phyloP scores from a whole-genome alignment of 2,797 vertebrate genomes.

The Eidolon dupreanum region DNA sequence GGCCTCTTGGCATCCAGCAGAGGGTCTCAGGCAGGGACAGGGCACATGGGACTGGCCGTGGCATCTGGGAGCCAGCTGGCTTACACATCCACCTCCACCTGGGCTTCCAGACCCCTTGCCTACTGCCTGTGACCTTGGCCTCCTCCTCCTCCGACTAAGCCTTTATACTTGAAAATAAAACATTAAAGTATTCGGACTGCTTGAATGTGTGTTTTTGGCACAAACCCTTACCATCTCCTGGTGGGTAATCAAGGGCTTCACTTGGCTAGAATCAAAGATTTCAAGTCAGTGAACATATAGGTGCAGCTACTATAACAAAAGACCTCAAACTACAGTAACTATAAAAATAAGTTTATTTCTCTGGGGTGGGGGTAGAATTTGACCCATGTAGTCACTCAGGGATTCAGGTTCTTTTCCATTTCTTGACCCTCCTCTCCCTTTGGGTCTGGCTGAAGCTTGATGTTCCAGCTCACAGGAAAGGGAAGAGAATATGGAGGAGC shows the following conservation, averaged over 20 bases:
- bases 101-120: conserved; percentile 13
- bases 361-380: not conserved
- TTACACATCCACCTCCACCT: not conserved
- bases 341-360: not conserved
- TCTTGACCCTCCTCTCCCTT: not conserved
- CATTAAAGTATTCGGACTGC: not conserved
- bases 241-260: not conserved
- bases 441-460: not conserved
- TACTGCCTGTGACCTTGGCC: conserved; percentile 59
- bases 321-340: not conserved
- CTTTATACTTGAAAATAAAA: conserved; percentile 82
- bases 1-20: conserved; percentile 64
- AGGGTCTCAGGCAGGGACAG: not conserved
- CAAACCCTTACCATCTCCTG: not conserved
- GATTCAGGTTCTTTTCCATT: not conserved
- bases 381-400: not conserved
- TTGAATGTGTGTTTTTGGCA: not conserved
- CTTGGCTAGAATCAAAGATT: not conserved
- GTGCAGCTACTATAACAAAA: not conserved
- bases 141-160: conserved; percentile 44
- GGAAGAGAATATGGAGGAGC: not conserved
- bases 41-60: not conserved
- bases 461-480: not conserved
- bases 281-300: not conserved
- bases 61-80: conserved; percentile 19